Percentiles rank a stretch among this genome's conserved stretches.
These are phyloP conservation scores for Yponomeuta malinellus DNA, from an alignment of 2,888 invertebrate genomes.

Conservation along the genomic window DNA sequence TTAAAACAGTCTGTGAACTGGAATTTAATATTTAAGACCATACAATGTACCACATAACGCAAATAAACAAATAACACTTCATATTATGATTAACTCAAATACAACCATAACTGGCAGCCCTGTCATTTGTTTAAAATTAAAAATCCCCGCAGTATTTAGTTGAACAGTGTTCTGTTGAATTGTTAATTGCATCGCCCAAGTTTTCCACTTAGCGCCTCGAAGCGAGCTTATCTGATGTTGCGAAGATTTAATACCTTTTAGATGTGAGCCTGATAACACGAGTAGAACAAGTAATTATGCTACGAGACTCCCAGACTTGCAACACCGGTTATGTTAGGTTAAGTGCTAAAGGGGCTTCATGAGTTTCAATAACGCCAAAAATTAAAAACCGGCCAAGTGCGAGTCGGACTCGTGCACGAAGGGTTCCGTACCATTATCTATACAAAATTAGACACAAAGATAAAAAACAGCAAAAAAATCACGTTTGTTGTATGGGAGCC, in stretches of 20 bases:
- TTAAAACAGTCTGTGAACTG: too few relatives aligned
- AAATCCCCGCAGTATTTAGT: conserved; percentile 27
- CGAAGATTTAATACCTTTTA: conserved; percentile 47
- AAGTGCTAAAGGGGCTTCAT: neutral
- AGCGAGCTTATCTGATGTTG: conserved; percentile 49
- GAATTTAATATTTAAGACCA: too few relatives aligned
- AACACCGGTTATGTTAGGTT: too few relatives aligned
- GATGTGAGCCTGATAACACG: conserved; percentile 36
- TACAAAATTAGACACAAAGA: too few relatives aligned
- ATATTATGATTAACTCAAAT: neutral
- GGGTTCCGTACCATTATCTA: too few relatives aligned
- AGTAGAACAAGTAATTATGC: conserved; percentile 3
- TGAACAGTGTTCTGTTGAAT: conserved; percentile 41
- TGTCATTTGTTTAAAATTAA: neutral
- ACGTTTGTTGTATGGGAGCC: too few relatives aligned
- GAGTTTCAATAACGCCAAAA: too few relatives aligned
- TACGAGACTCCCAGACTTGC: neutral
- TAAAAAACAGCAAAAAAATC: too few relatives aligned
- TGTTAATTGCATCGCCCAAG: conserved; percentile 63
- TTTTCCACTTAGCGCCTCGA: conserved; percentile 60
- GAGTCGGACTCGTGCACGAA: too few relatives aligned
- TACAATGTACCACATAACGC: too few relatives aligned
- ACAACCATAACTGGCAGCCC: neutral
- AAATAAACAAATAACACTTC: too few relatives aligned
- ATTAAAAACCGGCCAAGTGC: too few relatives aligned